Percentiles rank a stretch among this genome's conserved stretches.
These are phyloP conservation scores for Drosophila rellima DNA, from an alignment of 2,888 invertebrate genomes.

Conservation along the genomic window DNA sequence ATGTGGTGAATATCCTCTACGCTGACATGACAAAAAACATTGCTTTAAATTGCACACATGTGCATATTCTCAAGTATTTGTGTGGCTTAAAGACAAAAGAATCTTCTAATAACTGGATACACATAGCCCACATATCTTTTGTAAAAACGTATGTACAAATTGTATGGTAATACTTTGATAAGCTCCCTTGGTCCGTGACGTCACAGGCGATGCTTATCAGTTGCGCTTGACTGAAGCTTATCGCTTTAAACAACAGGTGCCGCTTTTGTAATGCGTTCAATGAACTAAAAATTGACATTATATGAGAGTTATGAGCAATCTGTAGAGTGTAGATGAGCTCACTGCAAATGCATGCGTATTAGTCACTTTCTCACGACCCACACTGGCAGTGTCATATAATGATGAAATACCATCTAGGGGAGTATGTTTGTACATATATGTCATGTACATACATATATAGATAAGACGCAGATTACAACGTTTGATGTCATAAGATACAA, in stretches of 20 bases:
- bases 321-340: constrained; percentile 35
- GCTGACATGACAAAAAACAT: constrained; percentile 23
- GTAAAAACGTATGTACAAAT: neutral
- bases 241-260: constrained; percentile 47
- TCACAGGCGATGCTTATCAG: constrained; percentile 47
- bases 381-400: constrained; percentile 11
- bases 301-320: constrained; percentile 27
- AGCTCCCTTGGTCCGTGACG: constrained; percentile 29
- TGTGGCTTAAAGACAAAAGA: neutral
- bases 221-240: constrained; percentile 34
- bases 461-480: constrained; percentile 20
- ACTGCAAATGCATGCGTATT: constrained; percentile 20
- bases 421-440: neutral
- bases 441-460: constrained; percentile 5
- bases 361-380: constrained; percentile 35
- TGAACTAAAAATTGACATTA: constrained; percentile 39
- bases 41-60: neutral
- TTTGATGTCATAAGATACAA: constrained; percentile 9
- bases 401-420: constrained; percentile 23
- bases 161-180: constrained; percentile 2
- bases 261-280: constrained; percentile 50
- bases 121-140: neutral
- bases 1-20: constrained; percentile 32
- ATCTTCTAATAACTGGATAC: neutral
- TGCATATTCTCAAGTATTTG: neutral